phyloP scores from a whole-genome alignment of 2,113 vertebrate species.

The Equus quagga region DNA sequence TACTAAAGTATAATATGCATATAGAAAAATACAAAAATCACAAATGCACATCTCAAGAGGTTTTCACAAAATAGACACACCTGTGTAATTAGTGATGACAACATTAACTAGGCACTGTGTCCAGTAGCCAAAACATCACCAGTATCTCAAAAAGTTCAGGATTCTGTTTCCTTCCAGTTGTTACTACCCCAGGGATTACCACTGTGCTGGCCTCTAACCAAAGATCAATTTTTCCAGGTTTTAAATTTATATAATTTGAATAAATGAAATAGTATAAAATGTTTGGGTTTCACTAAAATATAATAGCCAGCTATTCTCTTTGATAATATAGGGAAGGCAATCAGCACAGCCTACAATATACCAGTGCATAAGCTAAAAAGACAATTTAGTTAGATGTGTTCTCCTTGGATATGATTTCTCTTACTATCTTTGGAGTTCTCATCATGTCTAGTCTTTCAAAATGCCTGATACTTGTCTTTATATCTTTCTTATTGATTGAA shows the following conservation, averaged over 20 bases:
- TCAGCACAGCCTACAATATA: not conserved
- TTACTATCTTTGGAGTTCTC: not conserved
- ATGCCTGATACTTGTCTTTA: not conserved
- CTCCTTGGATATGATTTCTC: not conserved
- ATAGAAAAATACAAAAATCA: not conserved
- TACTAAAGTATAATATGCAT: not conserved
- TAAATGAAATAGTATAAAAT: not conserved
- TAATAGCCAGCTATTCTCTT: not conserved
- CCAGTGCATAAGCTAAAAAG: not conserved
- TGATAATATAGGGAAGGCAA: not conserved
- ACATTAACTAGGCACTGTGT: not conserved
- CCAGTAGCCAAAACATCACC: not conserved
- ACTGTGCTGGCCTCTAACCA: not conserved
- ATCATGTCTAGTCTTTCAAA: not conserved
- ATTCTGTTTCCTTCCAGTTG: not conserved
- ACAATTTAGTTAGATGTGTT: not conserved
- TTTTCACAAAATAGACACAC: not conserved
- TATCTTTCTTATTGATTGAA: not conserved
- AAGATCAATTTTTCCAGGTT: not conserved
- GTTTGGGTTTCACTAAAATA: not conserved
- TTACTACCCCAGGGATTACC: rapidly evolving
- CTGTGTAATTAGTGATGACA: not conserved
- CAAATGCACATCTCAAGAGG: not conserved
- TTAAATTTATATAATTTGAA: not conserved
- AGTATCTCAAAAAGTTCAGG: not conserved